Conservation (phyloP, 2,888 invertebrate genomes). For the Gandaritis pyraliata region DNA sequence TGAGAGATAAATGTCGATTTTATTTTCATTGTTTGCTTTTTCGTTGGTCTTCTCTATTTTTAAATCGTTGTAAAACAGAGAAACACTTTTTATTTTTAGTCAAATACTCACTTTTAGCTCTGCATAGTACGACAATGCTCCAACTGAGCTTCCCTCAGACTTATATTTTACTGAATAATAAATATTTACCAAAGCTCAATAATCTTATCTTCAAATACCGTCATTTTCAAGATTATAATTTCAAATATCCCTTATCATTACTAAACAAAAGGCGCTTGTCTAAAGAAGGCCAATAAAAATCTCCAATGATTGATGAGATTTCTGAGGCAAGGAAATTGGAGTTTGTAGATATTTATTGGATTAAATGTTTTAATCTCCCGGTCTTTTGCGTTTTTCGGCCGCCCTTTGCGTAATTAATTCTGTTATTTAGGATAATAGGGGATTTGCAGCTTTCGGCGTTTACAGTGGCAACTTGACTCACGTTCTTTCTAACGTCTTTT, state of each 20-base stretch:
- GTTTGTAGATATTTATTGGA: slow-evolving; percentile 62
- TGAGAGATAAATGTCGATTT: too few species aligned
- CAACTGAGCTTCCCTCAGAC: too few species aligned
- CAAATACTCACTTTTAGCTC: too few species aligned
- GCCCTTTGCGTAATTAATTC: slow-evolving; percentile 65
- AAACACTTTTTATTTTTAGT: too few species aligned
- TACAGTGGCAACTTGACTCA: neutral
- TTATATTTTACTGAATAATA: neutral
- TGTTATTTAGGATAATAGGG: slow-evolving; percentile 62
- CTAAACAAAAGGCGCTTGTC: slow-evolving; percentile 32
- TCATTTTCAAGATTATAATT: slow-evolving; percentile 16
- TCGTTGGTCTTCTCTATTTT: too few species aligned
- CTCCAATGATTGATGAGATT: slow-evolving; percentile 67
- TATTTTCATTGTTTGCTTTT: too few species aligned
- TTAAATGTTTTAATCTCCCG: slow-evolving; percentile 64
- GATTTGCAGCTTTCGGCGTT: slow-evolving; percentile 22
- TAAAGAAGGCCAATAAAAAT: slow-evolving; percentile 51
- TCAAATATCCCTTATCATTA: slow-evolving; percentile 27
- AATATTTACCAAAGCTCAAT: slow-evolving; percentile 1
- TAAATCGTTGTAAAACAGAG: too few species aligned
- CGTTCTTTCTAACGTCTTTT: too few species aligned
- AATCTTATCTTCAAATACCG: slow-evolving; percentile 3
- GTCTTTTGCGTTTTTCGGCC: slow-evolving; percentile 57
- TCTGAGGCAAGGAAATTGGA: slow-evolving; percentile 56
- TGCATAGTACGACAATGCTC: too few species aligned